Percentiles rank a stretch among this genome's conserved stretches.
Conservation (phyloP, 2,797 vertebrate species). For the Ctenopoma multispine region DNA sequence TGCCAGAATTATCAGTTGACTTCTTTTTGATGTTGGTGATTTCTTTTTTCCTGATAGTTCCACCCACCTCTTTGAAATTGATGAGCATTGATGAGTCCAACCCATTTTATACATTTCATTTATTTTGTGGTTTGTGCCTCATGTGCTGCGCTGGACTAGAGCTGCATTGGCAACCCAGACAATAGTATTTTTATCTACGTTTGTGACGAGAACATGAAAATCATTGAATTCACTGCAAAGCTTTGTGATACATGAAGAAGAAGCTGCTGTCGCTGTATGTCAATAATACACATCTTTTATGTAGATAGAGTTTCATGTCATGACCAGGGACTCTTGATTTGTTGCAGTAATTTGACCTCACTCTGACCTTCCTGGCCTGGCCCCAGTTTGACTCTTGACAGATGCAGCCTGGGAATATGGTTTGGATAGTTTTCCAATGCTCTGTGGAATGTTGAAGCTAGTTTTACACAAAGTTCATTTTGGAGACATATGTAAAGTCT, state of each 20-base stretch:
- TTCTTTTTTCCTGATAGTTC: constrained; percentile 57
- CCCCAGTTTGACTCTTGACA: constrained; percentile 73
- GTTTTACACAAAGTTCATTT: constrained; percentile 76
- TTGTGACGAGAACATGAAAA: constrained; percentile 28
- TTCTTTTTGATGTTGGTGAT: constrained; percentile 76
- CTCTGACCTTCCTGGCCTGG: constrained; percentile 69
- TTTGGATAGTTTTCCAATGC: constrained; percentile 66
- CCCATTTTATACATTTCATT: constrained; percentile 72
- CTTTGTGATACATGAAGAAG: constrained; percentile 47
- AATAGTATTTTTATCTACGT: constrained; percentile 43
- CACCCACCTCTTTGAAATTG: constrained; percentile 78
- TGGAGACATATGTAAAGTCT: constrained; percentile 72
- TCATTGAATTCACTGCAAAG: constrained; percentile 38
- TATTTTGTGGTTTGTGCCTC: constrained; percentile 75
- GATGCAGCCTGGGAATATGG: constrained; percentile 79
- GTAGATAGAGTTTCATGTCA: constrained; percentile 52
- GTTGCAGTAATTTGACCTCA: constrained; percentile 73
- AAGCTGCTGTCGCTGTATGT: constrained; percentile 50
- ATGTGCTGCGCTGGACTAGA: constrained; percentile 67
- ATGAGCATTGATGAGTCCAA: constrained; percentile 78
- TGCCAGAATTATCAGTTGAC: constrained; percentile 76
- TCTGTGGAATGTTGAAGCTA: constrained; percentile 63
- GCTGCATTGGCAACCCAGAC: constrained; percentile 53
- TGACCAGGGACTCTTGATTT: constrained; percentile 61
- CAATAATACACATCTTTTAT: constrained; percentile 64